Evolutionary conservation across 1,140 invertebrate genomes (phyloP).

Genomic region (Zaprionus inermis): DNA sequence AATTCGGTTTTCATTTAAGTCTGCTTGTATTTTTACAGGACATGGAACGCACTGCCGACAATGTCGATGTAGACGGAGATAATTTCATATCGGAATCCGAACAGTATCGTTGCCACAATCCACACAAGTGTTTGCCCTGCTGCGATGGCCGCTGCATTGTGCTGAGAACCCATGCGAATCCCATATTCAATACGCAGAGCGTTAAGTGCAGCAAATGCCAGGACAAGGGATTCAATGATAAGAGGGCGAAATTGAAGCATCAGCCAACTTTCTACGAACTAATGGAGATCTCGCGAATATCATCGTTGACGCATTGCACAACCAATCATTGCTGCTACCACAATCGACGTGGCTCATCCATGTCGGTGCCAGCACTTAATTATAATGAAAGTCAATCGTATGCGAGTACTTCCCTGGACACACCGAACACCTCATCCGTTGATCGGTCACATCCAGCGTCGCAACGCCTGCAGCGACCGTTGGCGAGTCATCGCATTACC

Average conservation of each 20-base stretch:
- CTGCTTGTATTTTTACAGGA: conserved; percentile 44
- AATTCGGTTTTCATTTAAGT: not conserved
- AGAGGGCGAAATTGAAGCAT: conserved; percentile 63
- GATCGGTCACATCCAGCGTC: conserved; percentile 21
- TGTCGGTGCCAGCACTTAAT: conserved; percentile 53
- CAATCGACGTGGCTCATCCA: conserved; percentile 34
- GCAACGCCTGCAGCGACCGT: conserved; percentile 27
- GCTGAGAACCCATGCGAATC: conserved; percentile 11
- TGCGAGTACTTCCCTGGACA: conserved; percentile 66
- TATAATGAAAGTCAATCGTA: conserved; percentile 66
- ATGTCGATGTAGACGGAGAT: conserved; percentile 69
- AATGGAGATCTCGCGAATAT: conserved; percentile 76
- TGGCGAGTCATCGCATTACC: conserved; percentile 69
- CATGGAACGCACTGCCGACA: conserved; percentile 74
- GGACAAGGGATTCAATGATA: conserved; percentile 45
- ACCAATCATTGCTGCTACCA: conserved; percentile 72
- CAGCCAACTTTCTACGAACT: conserved; percentile 79
- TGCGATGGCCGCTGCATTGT: conserved; percentile 66
- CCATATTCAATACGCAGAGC: conserved; percentile 35
- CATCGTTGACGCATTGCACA: conserved; percentile 70
- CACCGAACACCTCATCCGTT: conserved; percentile 22
- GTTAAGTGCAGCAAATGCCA: conserved; percentile 69
- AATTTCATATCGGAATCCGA: conserved; percentile 80
- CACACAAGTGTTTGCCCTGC: conserved; percentile 72
- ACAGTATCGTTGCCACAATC: conserved; percentile 71